phyloP scores from a whole-genome alignment of 2,797 vertebrate genomes.

The Syncerus caffer region DNA sequence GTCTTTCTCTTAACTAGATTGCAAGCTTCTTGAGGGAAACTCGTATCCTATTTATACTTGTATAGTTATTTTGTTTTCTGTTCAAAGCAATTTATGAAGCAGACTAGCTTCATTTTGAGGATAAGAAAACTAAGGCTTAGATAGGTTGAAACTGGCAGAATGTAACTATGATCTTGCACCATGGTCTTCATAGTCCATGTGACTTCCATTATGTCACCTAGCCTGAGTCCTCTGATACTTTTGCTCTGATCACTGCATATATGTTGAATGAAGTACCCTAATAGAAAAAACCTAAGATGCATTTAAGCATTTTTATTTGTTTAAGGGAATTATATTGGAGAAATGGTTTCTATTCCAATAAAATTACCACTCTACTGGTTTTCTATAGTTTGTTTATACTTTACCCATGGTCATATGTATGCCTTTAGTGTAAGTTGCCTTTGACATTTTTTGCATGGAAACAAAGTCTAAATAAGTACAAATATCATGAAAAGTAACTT shows the following conservation, averaged over 20 bases:
- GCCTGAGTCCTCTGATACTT: not conserved
- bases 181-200: not conserved
- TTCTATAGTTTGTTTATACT: not conserved
- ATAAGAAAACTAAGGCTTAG: not conserved
- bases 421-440: not conserved
- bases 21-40: not conserved
- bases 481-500: not conserved
- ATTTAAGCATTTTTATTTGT: slow-evolving; percentile 1
- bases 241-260: not conserved
- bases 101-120: not conserved
- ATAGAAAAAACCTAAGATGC: not conserved
- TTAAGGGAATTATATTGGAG: slow-evolving; percentile 33
- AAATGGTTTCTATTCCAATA: slow-evolving; percentile 3
- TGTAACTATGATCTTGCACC: not conserved
- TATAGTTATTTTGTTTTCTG: not conserved
- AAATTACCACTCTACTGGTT: not conserved
- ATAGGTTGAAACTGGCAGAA: not conserved
- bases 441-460: not conserved
- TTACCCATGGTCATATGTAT: not conserved
- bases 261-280: not conserved
- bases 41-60: not conserved
- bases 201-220: not conserved
- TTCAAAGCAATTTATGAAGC: not conserved
- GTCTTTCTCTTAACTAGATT: not conserved
- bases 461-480: not conserved